Percentiles rank a stretch among this genome's conserved stretches.
Evolutionary conservation across 2,888 invertebrate genomes (phyloP).

Genomic region (Lobophora halterata): DNA sequence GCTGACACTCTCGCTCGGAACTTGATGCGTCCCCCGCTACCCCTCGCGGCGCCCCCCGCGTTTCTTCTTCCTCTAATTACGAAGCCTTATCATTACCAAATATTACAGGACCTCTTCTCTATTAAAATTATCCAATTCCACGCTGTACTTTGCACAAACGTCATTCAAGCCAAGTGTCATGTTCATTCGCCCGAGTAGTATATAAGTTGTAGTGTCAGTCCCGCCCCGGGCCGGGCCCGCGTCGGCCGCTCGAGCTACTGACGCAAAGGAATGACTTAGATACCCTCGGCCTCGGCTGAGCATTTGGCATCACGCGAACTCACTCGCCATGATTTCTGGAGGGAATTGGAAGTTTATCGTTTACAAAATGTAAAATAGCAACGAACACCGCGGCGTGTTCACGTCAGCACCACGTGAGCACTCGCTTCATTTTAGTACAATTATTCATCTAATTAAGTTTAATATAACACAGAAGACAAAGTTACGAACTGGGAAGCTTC

Average conservation of each 20-base stretch:
- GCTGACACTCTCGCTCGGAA: too few relatives aligned
- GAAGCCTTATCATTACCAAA: too few relatives aligned
- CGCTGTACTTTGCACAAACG: too few relatives aligned
- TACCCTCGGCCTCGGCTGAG: conserved; percentile 17
- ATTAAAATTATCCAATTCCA: too few relatives aligned
- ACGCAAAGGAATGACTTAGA: conserved; percentile 66
- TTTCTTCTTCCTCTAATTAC: too few relatives aligned
- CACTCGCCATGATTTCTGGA: conserved; percentile 39
- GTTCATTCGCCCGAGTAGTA: too few relatives aligned
- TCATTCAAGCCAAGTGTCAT: too few relatives aligned
- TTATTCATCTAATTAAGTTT: conserved; percentile 21
- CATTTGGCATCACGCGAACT: conserved; percentile 13
- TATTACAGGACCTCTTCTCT: too few relatives aligned
- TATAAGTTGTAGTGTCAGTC: too few relatives aligned
- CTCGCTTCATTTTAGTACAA: conserved; percentile 21
- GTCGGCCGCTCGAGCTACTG: conserved; percentile 43
- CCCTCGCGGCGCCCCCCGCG: too few relatives aligned
- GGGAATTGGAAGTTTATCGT: conserved; percentile 44
- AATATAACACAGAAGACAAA: conserved; percentile 17
- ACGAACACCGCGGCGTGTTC: conserved; percentile 4
- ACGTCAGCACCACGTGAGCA: conserved; percentile 58
- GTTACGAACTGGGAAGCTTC: conserved; percentile 14
- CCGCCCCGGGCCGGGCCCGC: conserved; percentile 18
- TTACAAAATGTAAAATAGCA: conserved; percentile 8
- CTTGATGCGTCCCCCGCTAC: too few relatives aligned